Base-by-base conservation (phyloP, 2,888 invertebrate species). In the Aporophyla nigra region DNA sequence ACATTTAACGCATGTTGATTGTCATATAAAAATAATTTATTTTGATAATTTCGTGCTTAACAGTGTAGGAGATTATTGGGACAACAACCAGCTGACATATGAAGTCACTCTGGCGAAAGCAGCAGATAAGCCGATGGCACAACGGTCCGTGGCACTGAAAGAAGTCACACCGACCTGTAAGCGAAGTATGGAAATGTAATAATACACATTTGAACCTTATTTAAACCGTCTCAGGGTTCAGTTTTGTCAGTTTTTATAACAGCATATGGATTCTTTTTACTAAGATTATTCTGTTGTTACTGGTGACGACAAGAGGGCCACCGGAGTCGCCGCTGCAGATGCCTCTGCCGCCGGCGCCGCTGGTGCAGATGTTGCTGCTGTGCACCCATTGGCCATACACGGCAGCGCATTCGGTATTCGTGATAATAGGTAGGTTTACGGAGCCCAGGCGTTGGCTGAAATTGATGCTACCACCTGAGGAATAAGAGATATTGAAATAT, bases 81-180 rank as follows among this genome's bases (percentile, higher is more conserved):
- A 56, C 19, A 21, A n/a, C 54, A 94, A 76, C 93, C 93, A 94
- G 67, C 71, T 51, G 19, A 90, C 61, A 84, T 78, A 94, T 12
- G 91, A 88, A 0, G 94, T 92, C 5, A 93, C 86, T 71, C 93
- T 90, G 59, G 93, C 91, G 81, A 82, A 94, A 2, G 91, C 93
- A 46, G 92, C 93, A 5, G 94, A 93, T 5, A 87, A 82, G 0
- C 93, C 93, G 7, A 24, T 66, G 2, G 85, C 10, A 73, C 93
- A 94, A 21, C 93, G 93, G 5, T 68, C 87, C 0, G 21, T 49
- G 19, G 92, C 86, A 16, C 93, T 93, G 74, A 71, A 94, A 4
- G 94, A 94, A 0, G 92, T 91, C 0, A 91, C 87, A 74, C 92
- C 92, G n/a, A 87, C 19, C 92, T 92, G 82, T 54, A 66, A 70